Evolutionary conservation across 2,797 vertebrate genomes (phyloP).

Genomic region (Tiaroga cobitis): DNA sequence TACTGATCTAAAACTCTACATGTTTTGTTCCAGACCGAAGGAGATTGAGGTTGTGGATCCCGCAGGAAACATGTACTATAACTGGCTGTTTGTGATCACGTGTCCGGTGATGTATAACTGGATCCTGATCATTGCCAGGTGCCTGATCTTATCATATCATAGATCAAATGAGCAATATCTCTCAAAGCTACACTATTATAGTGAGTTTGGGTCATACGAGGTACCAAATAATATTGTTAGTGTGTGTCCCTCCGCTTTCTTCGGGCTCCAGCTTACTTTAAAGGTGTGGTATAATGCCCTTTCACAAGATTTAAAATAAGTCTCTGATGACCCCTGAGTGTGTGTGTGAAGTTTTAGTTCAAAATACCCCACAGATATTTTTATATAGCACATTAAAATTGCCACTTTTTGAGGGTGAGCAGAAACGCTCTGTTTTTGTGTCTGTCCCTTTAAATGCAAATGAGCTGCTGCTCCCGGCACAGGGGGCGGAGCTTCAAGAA

Average conservation of each 20-base stretch:
- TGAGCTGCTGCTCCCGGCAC: too few species aligned
- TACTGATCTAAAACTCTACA: too few species aligned
- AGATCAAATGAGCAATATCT: background rate
- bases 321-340: too few species aligned
- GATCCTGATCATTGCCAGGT: conserved; percentile 95
- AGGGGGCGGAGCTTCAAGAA: too few species aligned
- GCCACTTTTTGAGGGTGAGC: too few species aligned
- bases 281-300: fast-evolving
- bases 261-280: background rate
- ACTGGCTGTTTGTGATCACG: conserved; percentile 91
- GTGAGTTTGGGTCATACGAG: background rate
- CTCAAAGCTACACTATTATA: background rate
- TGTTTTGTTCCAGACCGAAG: conserved; percentile 77
- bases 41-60: conserved; percentile 87
- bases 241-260: background rate
- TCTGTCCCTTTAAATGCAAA: too few species aligned
- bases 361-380: too few species aligned
- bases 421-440: too few species aligned
- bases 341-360: too few species aligned
- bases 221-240: background rate
- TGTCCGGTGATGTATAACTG: conserved; percentile 98
- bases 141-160: conserved; percentile 36
- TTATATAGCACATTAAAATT: too few species aligned
- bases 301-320: too few species aligned
- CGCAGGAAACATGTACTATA: conserved; percentile 89